Base-by-base conservation (phyloP, 2,113 vertebrate species). In the Etheostoma cragini region DNA sequence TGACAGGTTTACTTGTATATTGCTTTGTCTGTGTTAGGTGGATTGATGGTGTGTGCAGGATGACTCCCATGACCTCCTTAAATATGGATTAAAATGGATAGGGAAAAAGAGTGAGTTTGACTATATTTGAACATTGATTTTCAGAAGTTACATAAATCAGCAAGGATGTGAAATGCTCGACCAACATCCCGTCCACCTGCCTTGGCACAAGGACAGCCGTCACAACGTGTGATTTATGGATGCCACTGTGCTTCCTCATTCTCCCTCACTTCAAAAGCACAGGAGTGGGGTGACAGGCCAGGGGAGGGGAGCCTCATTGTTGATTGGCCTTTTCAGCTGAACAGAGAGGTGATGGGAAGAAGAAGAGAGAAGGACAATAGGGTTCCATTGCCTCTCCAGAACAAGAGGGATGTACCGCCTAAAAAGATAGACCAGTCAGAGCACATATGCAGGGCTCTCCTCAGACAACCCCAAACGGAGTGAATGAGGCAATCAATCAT, bases 311-410 rank as follows among this genome's bases (percentile, higher is more conserved):
- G 91, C 89, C 90, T 95, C 94, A 96, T 97, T 97, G 96, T 97
- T 96, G 95, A 96, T 96, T 96, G 95, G 94, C 93, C 94, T 95
- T 96, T 97, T 96, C 94, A 96, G 90, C 93, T 91, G 88, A 95
- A 95, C 96, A 96, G 93, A 95, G 95, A 94, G 93, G 95, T 94
- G 94, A 95, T 94, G 93, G 95, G 93, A 94, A 2, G 81, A 42
- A 94, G 94, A 96, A 90, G 92, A 94, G 93, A 47, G 72, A 93
- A 84, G 93, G 93, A 96, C 96, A 97, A 96, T 96, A 84, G 93
- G 87, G 88, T 91, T 92, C 90, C 85, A 90, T 91, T 93, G 94
- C 92, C 92, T 94, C 94, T 94, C 72, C 86, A 82, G 64, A 83
- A 79, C 71, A 90, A 89, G 87, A 91, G 79, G 79, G 89, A 90